Base-by-base conservation (phyloP, 2,888 invertebrate species). In the Agelastica alni region DNA sequence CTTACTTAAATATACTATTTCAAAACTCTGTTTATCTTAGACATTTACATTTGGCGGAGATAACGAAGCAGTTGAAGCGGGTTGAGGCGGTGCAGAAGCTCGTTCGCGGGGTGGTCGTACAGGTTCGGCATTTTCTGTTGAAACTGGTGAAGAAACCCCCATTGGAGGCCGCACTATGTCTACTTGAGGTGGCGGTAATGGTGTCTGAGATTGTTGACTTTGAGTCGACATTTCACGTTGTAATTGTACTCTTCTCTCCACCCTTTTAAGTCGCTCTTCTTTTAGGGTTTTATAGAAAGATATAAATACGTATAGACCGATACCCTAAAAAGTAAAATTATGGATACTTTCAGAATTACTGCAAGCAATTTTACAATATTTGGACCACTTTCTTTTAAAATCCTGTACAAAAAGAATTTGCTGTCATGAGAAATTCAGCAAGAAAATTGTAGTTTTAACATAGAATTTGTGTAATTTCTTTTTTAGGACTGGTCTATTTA, bases 221-320 rank as follows among this genome's bases (percentile, higher is more conserved):
- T 53, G 53, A 22, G n/a, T 56, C 2, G 56, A 56, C 30, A 60
- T 16, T 51, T 69, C 64, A 4, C 70, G 61, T 53, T 70, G 69
- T 44, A 65, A 37, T 1, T 64, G 63, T 22, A 62, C 32, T 39
- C 65, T 59, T 47, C 67, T 53, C 17, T 62, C 46, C 60, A 66
- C 43, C 41, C 72, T 68, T 52, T 65, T 71, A 13, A 69, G 78
- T 64, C 83, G 80, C 55, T 81, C 83, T 65, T 80, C 80, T 64
- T 79, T 80, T 56, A 85, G 80, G 5, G 81, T 78, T 59, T 79
- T 78, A 9, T 81, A 80, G 60, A 85, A 78, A 61, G 80, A 82
- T 68, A 81, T 82, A n/a, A 85, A 81, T 47, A 82, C 78, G 22
- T 82, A 73, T 34, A 85, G 74, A 2, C 84, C 83, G 53, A 82